Conservation (phyloP, 2,797 vertebrate genomes). For the Sternarchorhynchus goeldii region DNA sequence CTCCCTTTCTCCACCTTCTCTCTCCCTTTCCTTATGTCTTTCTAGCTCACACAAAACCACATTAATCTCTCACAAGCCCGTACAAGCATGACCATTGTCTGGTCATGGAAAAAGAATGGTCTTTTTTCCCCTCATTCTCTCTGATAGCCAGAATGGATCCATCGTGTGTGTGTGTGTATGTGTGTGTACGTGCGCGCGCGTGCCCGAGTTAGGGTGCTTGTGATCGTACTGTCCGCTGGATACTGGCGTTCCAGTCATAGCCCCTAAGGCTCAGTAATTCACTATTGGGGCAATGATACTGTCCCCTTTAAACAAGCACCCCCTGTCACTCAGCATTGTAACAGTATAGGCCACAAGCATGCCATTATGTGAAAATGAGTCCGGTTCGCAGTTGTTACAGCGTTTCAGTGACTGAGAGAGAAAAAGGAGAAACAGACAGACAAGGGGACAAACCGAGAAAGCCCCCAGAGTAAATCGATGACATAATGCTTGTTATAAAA, state of each 20-base stretch:
- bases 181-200: neutral
- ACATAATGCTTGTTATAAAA: too few relatives aligned
- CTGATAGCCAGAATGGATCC: too few relatives aligned
- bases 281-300: conserved; percentile 4
- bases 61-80: neutral
- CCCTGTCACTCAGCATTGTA: conserved; percentile 25
- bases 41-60: neutral
- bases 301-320: conserved; percentile 23
- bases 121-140: too few relatives aligned
- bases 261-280: neutral
- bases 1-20: neutral
- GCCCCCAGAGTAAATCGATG: too few relatives aligned
- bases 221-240: neutral
- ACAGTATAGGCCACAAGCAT: conserved; percentile 24
- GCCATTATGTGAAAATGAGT: conserved; percentile 26
- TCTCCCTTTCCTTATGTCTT: neutral
- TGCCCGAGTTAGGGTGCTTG: neutral
- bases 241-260: neutral
- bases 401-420: too few relatives aligned
- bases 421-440: too few relatives aligned
- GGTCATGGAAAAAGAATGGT: neutral
- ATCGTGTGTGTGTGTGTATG: too few relatives aligned
- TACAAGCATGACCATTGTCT: neutral
- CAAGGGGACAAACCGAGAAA: too few relatives aligned
- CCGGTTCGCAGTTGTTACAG: too few relatives aligned